These are phyloP conservation scores for Drymodes brunneopygia DNA, from an alignment of 2,113 vertebrate species.

Conservation along the genomic window DNA sequence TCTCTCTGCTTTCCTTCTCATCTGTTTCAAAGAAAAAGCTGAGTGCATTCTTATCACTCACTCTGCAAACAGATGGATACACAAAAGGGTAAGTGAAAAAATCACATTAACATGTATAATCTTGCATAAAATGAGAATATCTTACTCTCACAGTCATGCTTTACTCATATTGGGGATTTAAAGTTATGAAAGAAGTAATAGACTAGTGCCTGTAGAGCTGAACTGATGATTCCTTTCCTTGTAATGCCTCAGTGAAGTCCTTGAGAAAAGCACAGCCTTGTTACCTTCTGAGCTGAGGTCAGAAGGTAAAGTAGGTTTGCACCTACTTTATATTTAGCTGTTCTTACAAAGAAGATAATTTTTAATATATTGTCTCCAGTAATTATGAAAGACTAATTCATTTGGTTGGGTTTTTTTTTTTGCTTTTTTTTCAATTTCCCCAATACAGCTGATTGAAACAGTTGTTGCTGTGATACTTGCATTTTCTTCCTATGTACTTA, in stretches of 20 bases:
- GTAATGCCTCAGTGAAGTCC: background rate
- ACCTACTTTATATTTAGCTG: background rate
- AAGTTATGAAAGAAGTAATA: background rate
- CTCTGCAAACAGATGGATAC: background rate
- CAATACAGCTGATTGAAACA: background rate
- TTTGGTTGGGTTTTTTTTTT: rapidly evolving
- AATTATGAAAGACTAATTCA: background rate
- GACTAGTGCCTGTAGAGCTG: background rate
- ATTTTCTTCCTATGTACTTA: background rate
- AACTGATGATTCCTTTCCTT: background rate
- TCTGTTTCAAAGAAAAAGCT: background rate
- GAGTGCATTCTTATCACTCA: background rate
- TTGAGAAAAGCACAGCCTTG: background rate
- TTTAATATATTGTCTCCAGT: background rate
- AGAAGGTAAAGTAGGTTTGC: background rate
- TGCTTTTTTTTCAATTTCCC: background rate
- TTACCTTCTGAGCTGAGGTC: background rate
- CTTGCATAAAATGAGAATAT: background rate
- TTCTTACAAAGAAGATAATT: background rate
- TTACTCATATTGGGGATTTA: background rate
- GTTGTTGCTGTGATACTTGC: background rate
- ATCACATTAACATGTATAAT: background rate
- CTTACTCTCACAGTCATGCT: background rate
- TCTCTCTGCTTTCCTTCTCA: background rate
- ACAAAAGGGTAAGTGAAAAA: background rate